Evolutionary conservation across 2,888 invertebrate genomes (phyloP), one percentile per base, ranked within the genome.

Genomic region (Galerucella nymphaeae): DNA sequence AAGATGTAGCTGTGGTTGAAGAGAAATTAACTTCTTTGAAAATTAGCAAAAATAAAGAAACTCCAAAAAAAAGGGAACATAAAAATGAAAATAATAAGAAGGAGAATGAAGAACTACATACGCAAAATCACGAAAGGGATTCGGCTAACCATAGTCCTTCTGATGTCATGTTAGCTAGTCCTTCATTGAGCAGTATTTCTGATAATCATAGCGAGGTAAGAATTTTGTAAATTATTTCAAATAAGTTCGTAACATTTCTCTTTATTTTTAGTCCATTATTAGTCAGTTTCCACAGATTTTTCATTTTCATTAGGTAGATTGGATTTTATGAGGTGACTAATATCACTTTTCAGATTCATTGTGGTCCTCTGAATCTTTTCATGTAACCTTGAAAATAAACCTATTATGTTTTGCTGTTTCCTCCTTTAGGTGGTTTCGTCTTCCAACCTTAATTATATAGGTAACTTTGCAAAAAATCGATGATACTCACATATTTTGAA

Each of bases 111-210:
- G 69, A 69, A 11, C 9, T 69, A 14, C 74, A 81, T 85, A 66
- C 89, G 88, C 83, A 84, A 75, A 78, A 86, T 82, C 80, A 84
- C 76, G 81, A 85, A 82, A 73, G 93, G 82, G 93, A 93, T 86
- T 93, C 93, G 30, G 93, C 93, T 23, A 94, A 93, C 86, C 93
- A 93, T 82, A 94, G 94, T 86, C 93, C 93, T 2, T 90, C 91
- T 69, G 93, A 93, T 81, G 91, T 91, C 50, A 91, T 87, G 85
- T 84, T 93, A 80, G 93, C 90, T 78, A 92, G 91, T 85, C 91
- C 91, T 75, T 90, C 91, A 70, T 88, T 91, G 82, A 91, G 91
- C 87, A 90, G 90, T 85, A 91, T 91, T 84, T 92, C 92, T 73
- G 92, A 92, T 84, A 90, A 90, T 82, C 91, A 91, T 79, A 92